These are phyloP conservation scores for Diplazon laetatorius DNA, from an alignment of 2,888 invertebrate species.

Conservation along the genomic window DNA sequence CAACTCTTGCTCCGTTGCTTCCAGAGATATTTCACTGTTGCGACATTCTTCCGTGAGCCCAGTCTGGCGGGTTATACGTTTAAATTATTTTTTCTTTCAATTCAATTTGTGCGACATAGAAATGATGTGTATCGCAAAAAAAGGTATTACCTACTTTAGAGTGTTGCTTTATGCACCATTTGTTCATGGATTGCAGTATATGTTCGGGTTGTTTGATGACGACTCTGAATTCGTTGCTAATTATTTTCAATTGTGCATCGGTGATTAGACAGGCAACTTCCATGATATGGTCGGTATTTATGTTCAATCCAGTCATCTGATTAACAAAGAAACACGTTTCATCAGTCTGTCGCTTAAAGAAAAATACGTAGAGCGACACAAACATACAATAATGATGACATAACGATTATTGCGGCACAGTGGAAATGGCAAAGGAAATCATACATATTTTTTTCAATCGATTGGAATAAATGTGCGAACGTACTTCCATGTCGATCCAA, in stretches of 20 bases:
- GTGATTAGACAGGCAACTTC: constrained; percentile 96
- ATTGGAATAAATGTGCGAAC: constrained; percentile 31
- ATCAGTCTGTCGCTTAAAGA: background rate
- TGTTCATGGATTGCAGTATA: constrained; percentile 89
- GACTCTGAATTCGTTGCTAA: constrained; percentile 90
- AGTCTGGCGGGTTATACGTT: constrained; percentile 87
- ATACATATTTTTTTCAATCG: background rate
- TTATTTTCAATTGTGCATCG: constrained; percentile 89
- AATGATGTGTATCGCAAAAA: background rate
- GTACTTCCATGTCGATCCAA: constrained; percentile 90
- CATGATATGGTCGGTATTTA: constrained; percentile 90
- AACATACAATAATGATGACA: too few species aligned
- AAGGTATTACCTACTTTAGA: constrained; percentile 84
- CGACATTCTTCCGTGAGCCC: constrained; percentile 90
- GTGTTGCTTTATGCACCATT: constrained; percentile 93
- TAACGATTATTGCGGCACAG: background rate
- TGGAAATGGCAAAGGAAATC: background rate
- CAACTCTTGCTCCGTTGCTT: constrained; percentile 88
- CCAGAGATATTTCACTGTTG: constrained; percentile 86
- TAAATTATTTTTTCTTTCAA: constrained; percentile 61
- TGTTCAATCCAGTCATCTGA: constrained; percentile 95
- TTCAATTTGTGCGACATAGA: background rate
- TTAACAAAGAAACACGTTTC: constrained; percentile 62
- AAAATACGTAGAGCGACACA: background rate
- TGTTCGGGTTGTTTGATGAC: constrained; percentile 90